These are phyloP conservation scores for Sarcophaga bullata DNA, from an alignment of 1,140 invertebrate species.

Conservation along the genomic window DNA sequence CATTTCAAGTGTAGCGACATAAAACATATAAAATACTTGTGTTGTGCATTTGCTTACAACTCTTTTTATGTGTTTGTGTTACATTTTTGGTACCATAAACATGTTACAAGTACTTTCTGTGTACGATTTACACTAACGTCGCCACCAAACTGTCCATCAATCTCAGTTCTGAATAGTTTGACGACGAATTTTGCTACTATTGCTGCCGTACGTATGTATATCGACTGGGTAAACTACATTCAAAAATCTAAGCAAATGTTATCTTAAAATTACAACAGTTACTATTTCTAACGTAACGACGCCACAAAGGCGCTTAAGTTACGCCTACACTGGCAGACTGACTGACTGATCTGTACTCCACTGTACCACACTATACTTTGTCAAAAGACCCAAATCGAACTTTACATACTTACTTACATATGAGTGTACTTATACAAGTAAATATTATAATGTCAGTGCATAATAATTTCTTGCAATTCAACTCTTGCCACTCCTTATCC, in stretches of 20 bases:
- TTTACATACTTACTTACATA: not conserved
- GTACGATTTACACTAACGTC: not conserved
- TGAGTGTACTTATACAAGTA: not conserved
- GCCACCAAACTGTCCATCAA: conserved; percentile 17
- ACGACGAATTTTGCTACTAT: not conserved
- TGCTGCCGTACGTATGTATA: not conserved
- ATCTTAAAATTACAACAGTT: conserved; percentile 8
- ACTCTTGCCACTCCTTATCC: not conserved
- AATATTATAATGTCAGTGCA: not conserved
- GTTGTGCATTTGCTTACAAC: not conserved
- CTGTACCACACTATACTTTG: not conserved
- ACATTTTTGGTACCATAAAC: no score
- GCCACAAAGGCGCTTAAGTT: conserved; percentile 37
- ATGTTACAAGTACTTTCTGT: no score
- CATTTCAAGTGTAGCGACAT: conserved; percentile 1
- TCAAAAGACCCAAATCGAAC: not conserved
- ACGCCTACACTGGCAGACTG: conserved; percentile 13
- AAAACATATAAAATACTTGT: not conserved
- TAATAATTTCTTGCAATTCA: not conserved
- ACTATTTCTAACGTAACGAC: conserved; percentile 21
- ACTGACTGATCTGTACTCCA: not conserved
- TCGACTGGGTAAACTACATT: conserved; percentile 10
- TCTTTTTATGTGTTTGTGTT: no score
- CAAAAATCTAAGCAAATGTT: not conserved
- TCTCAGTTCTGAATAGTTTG: conserved; percentile 4